Evolutionary conservation across 2,113 vertebrate species (phyloP).

Genomic region (Phalacrocorax carbo): DNA sequence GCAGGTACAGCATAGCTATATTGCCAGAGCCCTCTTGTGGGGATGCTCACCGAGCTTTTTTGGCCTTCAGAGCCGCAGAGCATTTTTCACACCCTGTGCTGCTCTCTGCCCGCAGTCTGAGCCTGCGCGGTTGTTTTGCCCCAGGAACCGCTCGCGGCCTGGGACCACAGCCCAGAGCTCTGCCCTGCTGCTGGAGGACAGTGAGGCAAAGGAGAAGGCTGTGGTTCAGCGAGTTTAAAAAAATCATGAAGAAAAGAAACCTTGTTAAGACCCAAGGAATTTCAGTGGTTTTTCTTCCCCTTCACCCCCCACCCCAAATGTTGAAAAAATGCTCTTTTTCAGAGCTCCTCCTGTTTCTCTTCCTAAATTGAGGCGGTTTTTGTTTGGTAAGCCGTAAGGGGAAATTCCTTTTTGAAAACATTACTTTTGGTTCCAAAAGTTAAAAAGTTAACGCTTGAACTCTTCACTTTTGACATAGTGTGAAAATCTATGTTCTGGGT

Average conservation of each 20-base stretch:
- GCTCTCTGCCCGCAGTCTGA: background rate
- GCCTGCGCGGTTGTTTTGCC: fast-evolving
- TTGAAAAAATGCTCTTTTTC: background rate
- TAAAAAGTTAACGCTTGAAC: background rate
- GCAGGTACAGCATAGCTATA: fast-evolving
- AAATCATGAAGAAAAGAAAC: background rate
- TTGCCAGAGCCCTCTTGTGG: background rate
- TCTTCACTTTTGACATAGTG: background rate
- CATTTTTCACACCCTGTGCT: fast-evolving
- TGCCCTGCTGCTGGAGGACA: background rate
- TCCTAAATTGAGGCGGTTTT: background rate
- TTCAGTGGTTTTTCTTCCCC: background rate
- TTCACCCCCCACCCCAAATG: no score
- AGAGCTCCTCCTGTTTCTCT: background rate
- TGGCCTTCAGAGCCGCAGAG: background rate
- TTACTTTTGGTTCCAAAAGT: background rate
- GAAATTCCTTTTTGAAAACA: background rate
- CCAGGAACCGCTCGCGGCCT: fast-evolving
- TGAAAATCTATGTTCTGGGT: background rate
- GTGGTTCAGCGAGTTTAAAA: background rate
- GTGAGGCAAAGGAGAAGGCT: background rate
- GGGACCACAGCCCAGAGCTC: background rate
- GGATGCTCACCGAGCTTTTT: background rate
- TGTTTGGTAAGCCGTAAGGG: background rate
- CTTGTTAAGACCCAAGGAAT: background rate